These are phyloP conservation scores for Cottus gobio DNA, from an alignment of 2,113 vertebrate species.

Conservation along the genomic window DNA sequence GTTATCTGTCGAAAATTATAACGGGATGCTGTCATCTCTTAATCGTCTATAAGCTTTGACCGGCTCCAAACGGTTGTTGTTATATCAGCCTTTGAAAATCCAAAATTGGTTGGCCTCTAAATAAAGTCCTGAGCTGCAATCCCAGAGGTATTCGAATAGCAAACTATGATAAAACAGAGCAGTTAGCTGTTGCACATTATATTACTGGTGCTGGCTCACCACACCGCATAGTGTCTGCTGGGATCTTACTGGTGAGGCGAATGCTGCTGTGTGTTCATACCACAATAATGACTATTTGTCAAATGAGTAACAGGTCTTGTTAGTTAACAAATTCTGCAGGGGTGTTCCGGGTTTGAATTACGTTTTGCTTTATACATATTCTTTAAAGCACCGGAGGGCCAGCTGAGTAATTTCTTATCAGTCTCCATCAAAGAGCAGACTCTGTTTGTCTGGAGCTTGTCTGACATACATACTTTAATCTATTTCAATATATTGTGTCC, in stretches of 20 bases:
- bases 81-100: no score
- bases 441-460: background rate
- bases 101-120: conserved; percentile 35
- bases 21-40: background rate
- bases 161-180: conserved; percentile 45
- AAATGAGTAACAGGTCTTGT: background rate
- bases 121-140: conserved; percentile 38
- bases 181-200: background rate
- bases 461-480: background rate
- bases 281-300: background rate
- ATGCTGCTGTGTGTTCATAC: background rate
- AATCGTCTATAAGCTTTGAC: background rate
- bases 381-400: background rate
- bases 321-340: background rate
- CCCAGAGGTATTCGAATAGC: conserved; percentile 57
- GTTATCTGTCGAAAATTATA: background rate
- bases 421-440: background rate
- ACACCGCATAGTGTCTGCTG: no score
- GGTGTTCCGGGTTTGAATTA: background rate
- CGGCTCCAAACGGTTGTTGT: background rate
- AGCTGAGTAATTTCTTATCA: background rate
- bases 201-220: background rate
- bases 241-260: background rate
- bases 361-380: background rate
- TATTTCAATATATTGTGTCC: background rate